Evolutionary conservation across 2,113 vertebrate species (phyloP).

Genomic region (Grantiella picta): DNA sequence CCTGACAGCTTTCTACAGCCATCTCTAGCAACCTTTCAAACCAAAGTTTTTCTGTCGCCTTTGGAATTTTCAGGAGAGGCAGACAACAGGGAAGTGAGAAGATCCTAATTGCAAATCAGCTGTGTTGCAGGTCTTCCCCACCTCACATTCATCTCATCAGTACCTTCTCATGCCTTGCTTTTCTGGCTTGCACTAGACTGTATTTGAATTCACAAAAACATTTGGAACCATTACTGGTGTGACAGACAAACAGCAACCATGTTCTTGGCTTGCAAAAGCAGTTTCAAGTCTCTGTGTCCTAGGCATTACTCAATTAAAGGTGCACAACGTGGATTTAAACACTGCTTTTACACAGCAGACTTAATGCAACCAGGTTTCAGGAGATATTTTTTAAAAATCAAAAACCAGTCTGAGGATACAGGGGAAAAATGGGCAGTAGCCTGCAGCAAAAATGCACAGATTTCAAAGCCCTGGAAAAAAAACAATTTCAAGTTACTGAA

Average conservation of each 20-base stretch:
- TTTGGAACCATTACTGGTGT: slow-evolving; percentile 10
- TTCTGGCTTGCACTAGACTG: neutral
- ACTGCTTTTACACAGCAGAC: neutral
- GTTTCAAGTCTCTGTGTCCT: neutral
- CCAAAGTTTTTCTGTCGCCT: neutral
- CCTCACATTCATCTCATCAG: neutral
- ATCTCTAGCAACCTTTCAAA: neutral
- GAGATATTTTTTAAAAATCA: neutral
- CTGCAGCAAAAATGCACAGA: neutral
- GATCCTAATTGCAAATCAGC: neutral
- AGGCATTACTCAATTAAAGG: neutral
- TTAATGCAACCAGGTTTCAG: neutral
- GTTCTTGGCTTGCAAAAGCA: slow-evolving; percentile 21
- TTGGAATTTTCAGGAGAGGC: neutral
- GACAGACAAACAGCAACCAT: slow-evolving; percentile 14
- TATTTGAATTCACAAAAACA: neutral
- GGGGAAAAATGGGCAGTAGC: neutral
- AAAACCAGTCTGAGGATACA: neutral
- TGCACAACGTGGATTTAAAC: neutral
- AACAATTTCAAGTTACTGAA: neutral
- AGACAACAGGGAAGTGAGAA: neutral
- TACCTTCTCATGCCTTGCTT: neutral
- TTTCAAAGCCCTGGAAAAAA: neutral
- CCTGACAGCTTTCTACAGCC: neutral
- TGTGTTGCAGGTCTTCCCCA: neutral